Conservation (phyloP, 2,888 invertebrate species). For the Omphaloscelis lunosa region DNA sequence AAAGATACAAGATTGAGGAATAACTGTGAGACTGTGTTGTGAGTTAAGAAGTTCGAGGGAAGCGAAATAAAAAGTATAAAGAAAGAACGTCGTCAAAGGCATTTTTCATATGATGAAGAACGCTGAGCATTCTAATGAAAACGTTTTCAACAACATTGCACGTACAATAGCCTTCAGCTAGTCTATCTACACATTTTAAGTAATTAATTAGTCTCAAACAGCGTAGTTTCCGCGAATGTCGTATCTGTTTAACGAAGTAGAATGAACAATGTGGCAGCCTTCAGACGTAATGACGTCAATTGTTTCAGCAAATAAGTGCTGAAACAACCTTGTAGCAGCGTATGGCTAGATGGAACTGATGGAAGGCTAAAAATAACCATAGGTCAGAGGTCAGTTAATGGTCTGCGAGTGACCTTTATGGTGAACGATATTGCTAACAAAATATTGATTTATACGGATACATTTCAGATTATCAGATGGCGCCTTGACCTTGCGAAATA, state of each 20-base stretch:
- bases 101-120: slow-evolving; percentile 70
- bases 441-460: slow-evolving; percentile 61
- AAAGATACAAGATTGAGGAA: slow-evolving; percentile 9
- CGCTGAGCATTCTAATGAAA: slow-evolving; percentile 59
- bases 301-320: slow-evolving; percentile 87
- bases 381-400: slow-evolving; percentile 84
- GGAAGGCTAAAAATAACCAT: slow-evolving; percentile 85
- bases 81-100: slow-evolving; percentile 38
- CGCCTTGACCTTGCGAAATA: slow-evolving; percentile 34
- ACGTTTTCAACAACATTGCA: slow-evolving; percentile 58
- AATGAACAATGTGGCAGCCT: slow-evolving; percentile 81
- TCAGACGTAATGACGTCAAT: slow-evolving; percentile 86
- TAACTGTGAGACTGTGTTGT: background rate
- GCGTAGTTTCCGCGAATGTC: slow-evolving; percentile 70
- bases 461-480: slow-evolving; percentile 31
- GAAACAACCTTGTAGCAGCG: slow-evolving; percentile 81
- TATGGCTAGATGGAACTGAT: slow-evolving; percentile 78
- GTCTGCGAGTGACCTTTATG: slow-evolving; percentile 64
- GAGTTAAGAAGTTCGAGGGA: background rate
- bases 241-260: slow-evolving; percentile 80
- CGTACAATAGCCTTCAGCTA: slow-evolving; percentile 45
- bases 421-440: slow-evolving; percentile 59
- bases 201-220: slow-evolving; percentile 61
- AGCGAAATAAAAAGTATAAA: slow-evolving; percentile 26
- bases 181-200: slow-evolving; percentile 48